Conservation (phyloP, 2,113 vertebrate genomes). For the Rhabdornis inornatus region DNA sequence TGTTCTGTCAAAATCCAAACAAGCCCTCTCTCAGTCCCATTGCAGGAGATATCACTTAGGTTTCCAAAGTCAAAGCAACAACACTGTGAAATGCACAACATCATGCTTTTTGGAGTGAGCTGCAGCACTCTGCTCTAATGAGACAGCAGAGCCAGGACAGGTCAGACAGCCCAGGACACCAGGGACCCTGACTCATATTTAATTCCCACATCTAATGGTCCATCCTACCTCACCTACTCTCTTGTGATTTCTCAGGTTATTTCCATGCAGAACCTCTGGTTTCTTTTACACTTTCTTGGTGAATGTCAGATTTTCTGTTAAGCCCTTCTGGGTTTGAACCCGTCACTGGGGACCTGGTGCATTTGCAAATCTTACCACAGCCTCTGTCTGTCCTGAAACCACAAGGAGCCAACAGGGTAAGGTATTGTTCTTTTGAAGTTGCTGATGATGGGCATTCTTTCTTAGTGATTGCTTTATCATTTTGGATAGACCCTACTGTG, state of each 20-base stretch:
- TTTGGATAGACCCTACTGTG: constrained; percentile 7
- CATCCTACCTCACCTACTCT: background rate
- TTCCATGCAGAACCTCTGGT: background rate
- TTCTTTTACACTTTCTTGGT: background rate
- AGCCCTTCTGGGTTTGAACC: background rate
- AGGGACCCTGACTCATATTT: background rate
- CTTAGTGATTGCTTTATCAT: background rate
- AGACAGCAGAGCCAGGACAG: background rate
- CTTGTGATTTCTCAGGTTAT: background rate
- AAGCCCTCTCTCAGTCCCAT: background rate
- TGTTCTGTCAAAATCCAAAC: background rate
- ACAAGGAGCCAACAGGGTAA: background rate
- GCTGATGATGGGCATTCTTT: background rate
- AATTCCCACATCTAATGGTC: background rate
- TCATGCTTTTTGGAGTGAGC: background rate
- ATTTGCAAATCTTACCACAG: background rate
- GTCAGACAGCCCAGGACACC: background rate
- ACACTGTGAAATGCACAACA: background rate
- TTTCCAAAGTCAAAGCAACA: background rate
- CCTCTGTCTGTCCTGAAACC: background rate
- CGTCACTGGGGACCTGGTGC: background rate
- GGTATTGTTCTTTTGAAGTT: background rate
- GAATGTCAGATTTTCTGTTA: background rate
- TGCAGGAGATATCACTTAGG: background rate
- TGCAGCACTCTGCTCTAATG: background rate